A percentile compares a stretch with the other conserved stretches of the same genome.
phyloP scores from a whole-genome alignment of 2,113 vertebrate species.

The Poeciliopsis occidentalis region DNA sequence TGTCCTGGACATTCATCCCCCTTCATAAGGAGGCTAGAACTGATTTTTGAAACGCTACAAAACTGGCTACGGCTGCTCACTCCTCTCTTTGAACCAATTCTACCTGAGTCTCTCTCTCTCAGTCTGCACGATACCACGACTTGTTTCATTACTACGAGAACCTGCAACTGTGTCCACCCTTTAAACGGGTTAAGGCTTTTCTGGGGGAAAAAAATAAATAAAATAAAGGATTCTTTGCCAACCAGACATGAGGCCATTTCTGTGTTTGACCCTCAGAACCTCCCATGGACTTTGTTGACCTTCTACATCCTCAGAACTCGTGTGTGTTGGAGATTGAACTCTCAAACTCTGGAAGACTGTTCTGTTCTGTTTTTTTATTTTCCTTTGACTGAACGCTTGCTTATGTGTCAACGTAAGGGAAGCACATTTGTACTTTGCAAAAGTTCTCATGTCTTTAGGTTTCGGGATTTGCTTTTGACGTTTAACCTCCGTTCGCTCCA shows the following conservation, averaged over 20 bases:
- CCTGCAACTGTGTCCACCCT: conserved; percentile 66
- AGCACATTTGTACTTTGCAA: conserved; percentile 70
- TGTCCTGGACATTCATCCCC: conserved; percentile 61
- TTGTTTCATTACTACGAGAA: conserved; percentile 56
- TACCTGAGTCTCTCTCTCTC: conserved; percentile 53
- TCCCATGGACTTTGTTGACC: conserved; percentile 75
- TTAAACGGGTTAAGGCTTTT: conserved; percentile 67
- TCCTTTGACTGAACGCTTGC: conserved; percentile 65
- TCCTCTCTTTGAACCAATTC: conserved; percentile 67
- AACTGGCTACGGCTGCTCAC: conserved; percentile 64
- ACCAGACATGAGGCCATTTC: conserved; percentile 68
- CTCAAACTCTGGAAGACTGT: conserved; percentile 67
- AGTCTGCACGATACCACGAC: conserved; percentile 47
- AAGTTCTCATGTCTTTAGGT: conserved; percentile 52
- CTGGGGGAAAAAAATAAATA: conserved; percentile 40
- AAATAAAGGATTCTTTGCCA: conserved; percentile 59
- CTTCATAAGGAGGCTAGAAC: conserved; percentile 60
- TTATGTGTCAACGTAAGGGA: conserved; percentile 60
- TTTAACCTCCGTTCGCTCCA: conserved; percentile 70
- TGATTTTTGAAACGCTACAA: conserved; percentile 51
- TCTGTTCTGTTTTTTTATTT: conserved; percentile 26
- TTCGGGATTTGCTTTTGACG: conserved; percentile 40
- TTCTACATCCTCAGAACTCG: conserved; percentile 70
- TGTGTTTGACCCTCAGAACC: conserved; percentile 71
- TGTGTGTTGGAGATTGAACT: conserved; percentile 67